phyloP scores from a whole-genome alignment of 1,140 invertebrate species.

The Centruroides vittatus region DNA sequence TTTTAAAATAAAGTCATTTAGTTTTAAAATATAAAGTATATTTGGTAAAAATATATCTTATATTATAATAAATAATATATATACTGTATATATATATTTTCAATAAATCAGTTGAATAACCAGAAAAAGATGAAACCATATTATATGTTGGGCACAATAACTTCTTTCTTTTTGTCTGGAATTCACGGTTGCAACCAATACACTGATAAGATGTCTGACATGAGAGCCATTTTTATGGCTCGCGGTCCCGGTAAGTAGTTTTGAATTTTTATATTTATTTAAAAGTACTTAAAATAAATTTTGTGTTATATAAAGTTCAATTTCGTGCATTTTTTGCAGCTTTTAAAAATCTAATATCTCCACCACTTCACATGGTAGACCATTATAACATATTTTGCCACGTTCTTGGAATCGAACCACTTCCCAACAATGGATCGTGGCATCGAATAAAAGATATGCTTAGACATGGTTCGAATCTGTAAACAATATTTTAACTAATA shows the following conservation, averaged over 20 bases:
- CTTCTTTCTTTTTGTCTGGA: no score
- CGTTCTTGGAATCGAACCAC: slow-evolving; percentile 12
- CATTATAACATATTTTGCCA: slow-evolving; percentile 15
- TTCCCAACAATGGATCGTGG: slow-evolving; percentile 16
- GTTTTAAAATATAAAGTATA: no score
- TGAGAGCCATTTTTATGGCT: slow-evolving; percentile 2
- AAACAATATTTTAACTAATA: no score
- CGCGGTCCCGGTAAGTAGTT: not conserved
- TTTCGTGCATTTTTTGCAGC: slow-evolving; percentile 4
- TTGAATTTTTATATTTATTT: not conserved
- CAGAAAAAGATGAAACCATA: no score
- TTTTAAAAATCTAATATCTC: slow-evolving; percentile 11
- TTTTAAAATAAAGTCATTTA: no score
- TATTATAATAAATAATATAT: no score
- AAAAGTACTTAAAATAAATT: no score
- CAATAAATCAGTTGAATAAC: no score
- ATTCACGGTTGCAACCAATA: no score
- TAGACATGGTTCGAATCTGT: slow-evolving; percentile 1
- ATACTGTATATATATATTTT: no score
- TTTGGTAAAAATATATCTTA: no score
- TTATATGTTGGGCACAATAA: no score
- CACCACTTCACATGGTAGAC: slow-evolving; percentile 15
- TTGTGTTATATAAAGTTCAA: not conserved
- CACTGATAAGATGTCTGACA: not conserved
- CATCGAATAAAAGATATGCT: slow-evolving; percentile 19